Evolutionary conservation across 1,140 invertebrate genomes (phyloP), one percentile per base, ranked within the genome.

Genomic region (Arion vulgaris): DNA sequence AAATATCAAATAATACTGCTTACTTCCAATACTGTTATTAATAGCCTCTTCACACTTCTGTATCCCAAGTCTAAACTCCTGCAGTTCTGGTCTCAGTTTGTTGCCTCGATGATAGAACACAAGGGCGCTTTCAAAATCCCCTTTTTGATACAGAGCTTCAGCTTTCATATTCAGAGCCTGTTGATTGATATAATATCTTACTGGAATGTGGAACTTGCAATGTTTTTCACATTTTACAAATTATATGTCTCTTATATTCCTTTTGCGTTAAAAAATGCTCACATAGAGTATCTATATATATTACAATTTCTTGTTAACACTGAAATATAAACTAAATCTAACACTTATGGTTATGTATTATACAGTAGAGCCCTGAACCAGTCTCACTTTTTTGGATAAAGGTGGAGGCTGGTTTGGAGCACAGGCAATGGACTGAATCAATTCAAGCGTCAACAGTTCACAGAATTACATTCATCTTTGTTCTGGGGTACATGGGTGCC

Each of bases 41-140:
- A 99, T 98, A 5, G 97, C 97, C 91, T 98, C 96, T 92, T 97
- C 96, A 0, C 96, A 96, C 91, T 98, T 98, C 88, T 98, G 96
- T 0, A 98, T 95, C 23, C 97, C 98, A 38, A 98, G 94, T 75
- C 96, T 94, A 91, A 98, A 98, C 36, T 95, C 95, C 82, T 95
- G 95, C 69, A 97, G 94, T 85, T 98, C 97, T 0, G 97, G 96
- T 19, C 97, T 93, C 9, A 96, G 94, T 28, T 95, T 95, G 82
- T 97, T 93, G 0, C 97, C 97, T 75, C 96, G 94, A 89, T 98
- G 96, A 90, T 96, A 98, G 90, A 95, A 97, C 86, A 98, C 96
- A 0, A 98, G 93, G 86, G 97, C 97, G 87, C 97, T 95, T 92
- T 99, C 98, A 91, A 98, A 98, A 89, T 98, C 95, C 0, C 97